Base-by-base conservation (phyloP, 92 coral and sea anemone species). In the Porites cylindrica region DNA sequence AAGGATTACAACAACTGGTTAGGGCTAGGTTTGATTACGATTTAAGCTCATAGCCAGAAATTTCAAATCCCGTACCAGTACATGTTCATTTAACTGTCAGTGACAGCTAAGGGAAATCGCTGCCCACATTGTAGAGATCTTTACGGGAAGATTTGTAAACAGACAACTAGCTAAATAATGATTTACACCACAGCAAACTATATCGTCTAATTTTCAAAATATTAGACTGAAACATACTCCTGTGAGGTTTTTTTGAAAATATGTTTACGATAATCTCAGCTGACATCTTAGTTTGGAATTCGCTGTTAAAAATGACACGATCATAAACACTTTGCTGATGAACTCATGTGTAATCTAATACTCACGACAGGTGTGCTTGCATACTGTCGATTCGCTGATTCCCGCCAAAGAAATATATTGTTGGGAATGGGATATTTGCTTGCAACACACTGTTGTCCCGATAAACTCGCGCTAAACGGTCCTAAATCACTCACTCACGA, bases 1-100 rank as follows among this genome's bases (percentile, higher is more conserved):
- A 83, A 19, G 64, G 87, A 38, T 54, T 61, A 53, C 71, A 18
- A 18, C 79, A 82, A 56, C 79, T 72, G 70, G 26, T 72, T 67
- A 51, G 13, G 32, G 87, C 59, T 14, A 29, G 80, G 60, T 83
- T 73, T 83, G 80, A 43, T 13, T 32, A 69, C 60, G 14, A 58
- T 7, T 43, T 86, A 70, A 66, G 76, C 75, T 70, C 51, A 29
- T 10, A 70, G 51, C 14, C 14, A 70, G n/a, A 70, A 10, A 70
- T 70, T 70, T 70, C 52, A 70, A 70, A 70, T 11, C 75, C 75
- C 1, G 75, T 70, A 52, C 72, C 72, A 20, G 9, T 20, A 66
- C 72, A 8, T 69, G 6, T 47, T 71, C 54, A 71, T 23, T 24
- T 23, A 16, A 23, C 12, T 51, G 14, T 23, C 52, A 23, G 26